These are phyloP conservation scores for Caenorhabditis imperialis DNA, from an alignment of 2,888 invertebrate genomes.

Conservation along the genomic window DNA sequence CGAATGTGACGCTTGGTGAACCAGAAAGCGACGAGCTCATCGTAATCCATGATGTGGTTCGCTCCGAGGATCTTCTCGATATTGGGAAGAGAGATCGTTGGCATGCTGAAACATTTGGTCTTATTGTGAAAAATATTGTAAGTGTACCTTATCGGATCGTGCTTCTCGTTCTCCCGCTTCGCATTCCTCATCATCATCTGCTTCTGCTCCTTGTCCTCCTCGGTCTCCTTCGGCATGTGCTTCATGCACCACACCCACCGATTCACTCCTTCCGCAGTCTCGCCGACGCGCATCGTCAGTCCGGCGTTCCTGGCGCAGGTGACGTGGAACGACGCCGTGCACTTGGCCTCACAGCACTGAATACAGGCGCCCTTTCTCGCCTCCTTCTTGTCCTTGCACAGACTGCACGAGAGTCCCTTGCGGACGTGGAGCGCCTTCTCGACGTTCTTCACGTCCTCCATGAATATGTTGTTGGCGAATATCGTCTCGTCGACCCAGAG, in stretches of 20 bases:
- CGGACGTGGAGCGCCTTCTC: slow-evolving; percentile 79
- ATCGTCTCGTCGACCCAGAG: slow-evolving; percentile 94
- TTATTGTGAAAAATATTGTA: too few relatives aligned
- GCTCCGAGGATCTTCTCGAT: slow-evolving; percentile 52
- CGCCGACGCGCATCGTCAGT: slow-evolving; percentile 86
- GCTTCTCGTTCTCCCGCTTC: slow-evolving; percentile 27
- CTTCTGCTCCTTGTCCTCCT: slow-evolving; percentile 23
- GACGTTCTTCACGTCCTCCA: slow-evolving; percentile 90
- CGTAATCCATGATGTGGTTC: slow-evolving; percentile 81
- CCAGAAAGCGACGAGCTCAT: slow-evolving; percentile 94
- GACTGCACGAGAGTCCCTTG: slow-evolving; percentile 94
- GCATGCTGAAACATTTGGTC: slow-evolving; percentile 66
- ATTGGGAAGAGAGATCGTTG: slow-evolving; percentile 54
- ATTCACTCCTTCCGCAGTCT: slow-evolving; percentile 24
- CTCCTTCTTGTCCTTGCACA: slow-evolving; percentile 27
- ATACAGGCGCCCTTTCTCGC: slow-evolving; percentile 30
- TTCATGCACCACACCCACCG: slow-evolving; percentile 67
- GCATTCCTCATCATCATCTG: slow-evolving; percentile 27
- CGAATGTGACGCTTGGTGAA: slow-evolving; percentile 93
- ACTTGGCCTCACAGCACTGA: slow-evolving; percentile 77
- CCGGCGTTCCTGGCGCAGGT: slow-evolving; percentile 96
- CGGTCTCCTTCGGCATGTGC: slow-evolving; percentile 47
- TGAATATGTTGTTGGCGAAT: slow-evolving; percentile 90
- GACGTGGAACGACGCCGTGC: slow-evolving; percentile 90
- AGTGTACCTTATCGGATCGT: neutral